Base-by-base conservation (phyloP, 37 sponge, comb jelly and placozoan species). In the Agelas oroides region DNA sequence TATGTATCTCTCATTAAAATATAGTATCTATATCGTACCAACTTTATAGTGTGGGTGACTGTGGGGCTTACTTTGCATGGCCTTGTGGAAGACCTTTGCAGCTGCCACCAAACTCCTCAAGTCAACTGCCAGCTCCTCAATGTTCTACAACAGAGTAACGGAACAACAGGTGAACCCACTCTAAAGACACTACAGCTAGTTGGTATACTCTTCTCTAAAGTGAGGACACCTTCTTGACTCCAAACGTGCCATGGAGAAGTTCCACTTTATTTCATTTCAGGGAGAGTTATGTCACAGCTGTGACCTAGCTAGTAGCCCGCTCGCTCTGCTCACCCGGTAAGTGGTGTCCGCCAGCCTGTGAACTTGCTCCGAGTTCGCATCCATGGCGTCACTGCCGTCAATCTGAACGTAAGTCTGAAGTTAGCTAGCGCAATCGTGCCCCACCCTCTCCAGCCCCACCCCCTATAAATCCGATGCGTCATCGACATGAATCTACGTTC, bases 301-400 rank as follows among this genome's bases (percentile, higher is more conserved):
- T n/a, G n/a, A n/a, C n/a, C n/a, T n/a, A n/a, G n/a, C n/a, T n/a
- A n/a, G n/a, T n/a, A n/a, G n/a, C n/a, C n/a, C n/a, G n/a, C n/a
- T n/a, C n/a, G n/a, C 46, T 8, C 46, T 46, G 46, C 86, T 76
- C 61, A 92, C 93, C 36, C 82, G 78, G 81, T 73, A 92, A 5
- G 93, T 92, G 8, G 93, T 84, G 46, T 84, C 89, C 8, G 93
- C 85, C 20, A 92, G 89, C 23, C 73, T 39, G 59, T 87, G 79
- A n/a, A 78, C 53, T 53, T 92, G 77, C 59, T 87, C 77, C 18
- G 86, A 89, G 0, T 21, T 75, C 14, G 75, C 69, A 61, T 60
- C 60, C 55, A 73, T 57, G 73, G 19, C 27, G 21, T 15, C 33
- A 16, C 32, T n/a, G 28, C 19, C n/a, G n/a, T 3, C 58, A 46